Conservation (phyloP, 2,113 vertebrate genomes). For the Reinhardtius hippoglossoides region DNA sequence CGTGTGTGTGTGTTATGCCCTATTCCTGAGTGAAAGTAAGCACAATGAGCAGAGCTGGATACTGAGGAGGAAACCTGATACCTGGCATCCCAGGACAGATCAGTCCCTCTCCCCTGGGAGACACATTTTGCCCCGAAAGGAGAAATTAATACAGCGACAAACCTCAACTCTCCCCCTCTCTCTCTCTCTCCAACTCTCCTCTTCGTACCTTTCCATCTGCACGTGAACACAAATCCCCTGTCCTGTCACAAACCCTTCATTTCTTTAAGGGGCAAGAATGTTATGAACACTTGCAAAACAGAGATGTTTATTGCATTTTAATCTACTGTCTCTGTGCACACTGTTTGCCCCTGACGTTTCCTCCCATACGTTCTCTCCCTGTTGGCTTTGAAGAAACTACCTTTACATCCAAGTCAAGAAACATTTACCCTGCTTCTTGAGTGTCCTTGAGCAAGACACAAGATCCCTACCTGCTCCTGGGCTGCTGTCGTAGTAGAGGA, state of each 20-base stretch:
- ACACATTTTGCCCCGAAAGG: slow-evolving; percentile 80
- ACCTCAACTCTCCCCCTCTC: slow-evolving; percentile 58
- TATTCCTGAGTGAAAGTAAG: slow-evolving; percentile 41
- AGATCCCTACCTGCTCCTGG: slow-evolving; percentile 29
- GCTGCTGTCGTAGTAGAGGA: slow-evolving; percentile 21
- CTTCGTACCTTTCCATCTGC: slow-evolving; percentile 9
- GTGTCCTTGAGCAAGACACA: slow-evolving; percentile 54
- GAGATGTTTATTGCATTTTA: not conserved
- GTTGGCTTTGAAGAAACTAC: not conserved
- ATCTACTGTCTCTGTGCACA: not conserved
- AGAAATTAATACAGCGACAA: slow-evolving; percentile 82
- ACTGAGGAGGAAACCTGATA: slow-evolving; percentile 73
- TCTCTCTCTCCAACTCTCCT: slow-evolving; percentile 15
- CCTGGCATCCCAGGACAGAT: slow-evolving; percentile 73
- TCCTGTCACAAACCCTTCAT: not conserved
- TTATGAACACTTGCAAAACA: not conserved
- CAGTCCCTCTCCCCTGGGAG: slow-evolving; percentile 64
- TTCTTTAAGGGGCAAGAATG: slow-evolving; percentile 33
- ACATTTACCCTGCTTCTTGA: slow-evolving; percentile 12
- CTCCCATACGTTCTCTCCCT: not conserved
- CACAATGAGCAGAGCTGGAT: slow-evolving; percentile 47
- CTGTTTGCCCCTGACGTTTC: not conserved
- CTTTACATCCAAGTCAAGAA: slow-evolving; percentile 14
- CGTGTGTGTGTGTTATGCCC: not conserved
- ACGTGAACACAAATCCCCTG: slow-evolving; percentile 17